Percentiles rank a stretch among this genome's conserved stretches.
These are phyloP conservation scores for Drosophila conformis DNA, from an alignment of 2,888 invertebrate genomes.

Conservation along the genomic window DNA sequence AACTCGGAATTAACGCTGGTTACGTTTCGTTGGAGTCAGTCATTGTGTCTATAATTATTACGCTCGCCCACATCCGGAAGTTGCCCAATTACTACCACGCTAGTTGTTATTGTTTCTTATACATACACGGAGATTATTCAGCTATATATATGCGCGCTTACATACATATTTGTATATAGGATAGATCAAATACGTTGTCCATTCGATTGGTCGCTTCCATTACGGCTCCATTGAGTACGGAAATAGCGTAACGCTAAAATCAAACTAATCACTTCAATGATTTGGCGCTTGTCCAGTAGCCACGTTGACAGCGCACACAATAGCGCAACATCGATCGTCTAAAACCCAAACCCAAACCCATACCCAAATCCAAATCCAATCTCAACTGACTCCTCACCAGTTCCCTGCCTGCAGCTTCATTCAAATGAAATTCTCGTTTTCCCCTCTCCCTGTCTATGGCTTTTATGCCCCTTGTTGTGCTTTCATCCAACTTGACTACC, in stretches of 20 bases:
- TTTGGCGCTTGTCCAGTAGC: conserved; percentile 63
- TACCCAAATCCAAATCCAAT: not conserved
- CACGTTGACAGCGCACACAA: conserved; percentile 61
- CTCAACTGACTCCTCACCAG: not conserved
- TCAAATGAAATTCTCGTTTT: conserved; percentile 55
- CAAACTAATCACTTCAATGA: conserved; percentile 81
- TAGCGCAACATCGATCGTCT: conserved; percentile 48
- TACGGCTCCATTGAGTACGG: conserved; percentile 56
- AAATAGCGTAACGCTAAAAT: conserved; percentile 74
- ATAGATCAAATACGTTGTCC: conserved; percentile 8
- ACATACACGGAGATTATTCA: not conserved
- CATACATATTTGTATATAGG: not conserved
- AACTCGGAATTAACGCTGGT: conserved; percentile 61
- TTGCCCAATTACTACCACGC: conserved; percentile 67
- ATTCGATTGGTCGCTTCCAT: conserved; percentile 30
- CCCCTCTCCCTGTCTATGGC: conserved; percentile 5
- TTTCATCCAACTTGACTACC: conserved; percentile 53
- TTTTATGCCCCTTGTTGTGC: conserved; percentile 14
- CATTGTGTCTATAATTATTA: conserved; percentile 52
- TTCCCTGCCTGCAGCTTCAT: conserved; percentile 11
- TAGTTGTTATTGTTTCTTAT: conserved; percentile 55
- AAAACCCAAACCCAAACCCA: not conserved
- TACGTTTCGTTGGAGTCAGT: conserved; percentile 32
- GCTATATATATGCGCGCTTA: not conserved
- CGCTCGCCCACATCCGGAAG: conserved; percentile 42